Evolutionary conservation across 92 coral and sea anemone genomes (phyloP).

Genomic region (Plumapathes pennacea): DNA sequence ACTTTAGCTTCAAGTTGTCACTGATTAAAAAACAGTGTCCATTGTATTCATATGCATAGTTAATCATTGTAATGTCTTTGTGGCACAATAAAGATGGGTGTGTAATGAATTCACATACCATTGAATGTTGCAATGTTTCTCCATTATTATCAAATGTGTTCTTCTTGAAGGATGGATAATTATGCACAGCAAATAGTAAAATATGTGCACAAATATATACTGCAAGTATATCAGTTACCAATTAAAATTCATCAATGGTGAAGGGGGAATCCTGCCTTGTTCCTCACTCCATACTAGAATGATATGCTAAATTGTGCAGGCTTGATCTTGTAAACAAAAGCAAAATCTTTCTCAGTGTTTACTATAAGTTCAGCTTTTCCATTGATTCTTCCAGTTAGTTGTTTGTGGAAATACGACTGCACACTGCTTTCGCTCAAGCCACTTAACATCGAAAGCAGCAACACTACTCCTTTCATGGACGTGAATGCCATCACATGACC

Average conservation of each 20-base stretch:
- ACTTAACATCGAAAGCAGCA: constrained; percentile 45
- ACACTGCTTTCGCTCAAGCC: constrained; percentile 22
- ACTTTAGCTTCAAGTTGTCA: no score
- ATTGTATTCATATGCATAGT: no score
- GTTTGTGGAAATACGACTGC: constrained; percentile 33
- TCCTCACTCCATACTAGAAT: constrained; percentile 48
- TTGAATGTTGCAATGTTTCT: no score
- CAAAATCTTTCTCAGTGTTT: constrained; percentile 50
- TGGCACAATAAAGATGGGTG: no score
- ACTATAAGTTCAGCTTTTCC: constrained; percentile 49
- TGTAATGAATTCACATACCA: no score
- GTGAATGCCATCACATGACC: constrained; percentile 52
- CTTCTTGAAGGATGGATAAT: constrained; percentile 3
- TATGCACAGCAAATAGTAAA: no score
- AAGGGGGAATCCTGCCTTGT: constrained; percentile 40
- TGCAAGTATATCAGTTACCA: neutral
- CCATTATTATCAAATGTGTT: no score
- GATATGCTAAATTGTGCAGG: constrained; percentile 24
- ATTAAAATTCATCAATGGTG: constrained; percentile 9
- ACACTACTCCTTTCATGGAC: constrained; percentile 24
- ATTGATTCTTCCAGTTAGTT: constrained; percentile 51
- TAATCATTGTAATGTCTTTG: no score
- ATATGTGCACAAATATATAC: neutral
- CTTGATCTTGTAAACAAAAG: constrained; percentile 49
- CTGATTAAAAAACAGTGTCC: no score